Percentiles rank a stretch among this genome's conserved stretches.
Evolutionary conservation across 1,140 invertebrate genomes (phyloP).

Genomic region (Varroa destructor): DNA sequence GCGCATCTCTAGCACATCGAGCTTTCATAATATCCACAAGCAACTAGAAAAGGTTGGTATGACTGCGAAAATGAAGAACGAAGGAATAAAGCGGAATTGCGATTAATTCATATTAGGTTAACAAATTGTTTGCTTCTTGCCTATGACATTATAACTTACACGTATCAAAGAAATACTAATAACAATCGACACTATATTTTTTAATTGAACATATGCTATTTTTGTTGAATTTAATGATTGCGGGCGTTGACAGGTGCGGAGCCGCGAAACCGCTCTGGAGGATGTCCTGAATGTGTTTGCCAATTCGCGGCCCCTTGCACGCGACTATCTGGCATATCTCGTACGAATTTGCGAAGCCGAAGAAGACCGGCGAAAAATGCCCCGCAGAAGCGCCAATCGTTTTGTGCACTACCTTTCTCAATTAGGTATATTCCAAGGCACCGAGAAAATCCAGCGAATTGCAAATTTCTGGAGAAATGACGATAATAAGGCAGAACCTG

Average conservation of each 20-base stretch:
- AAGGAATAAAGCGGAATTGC: no score
- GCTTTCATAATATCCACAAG: slow-evolving; percentile 10
- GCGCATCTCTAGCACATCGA: neutral
- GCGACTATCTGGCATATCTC: neutral
- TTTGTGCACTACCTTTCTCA: slow-evolving; percentile 6
- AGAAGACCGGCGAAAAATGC: neutral
- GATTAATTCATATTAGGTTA: no score
- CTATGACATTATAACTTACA: neutral
- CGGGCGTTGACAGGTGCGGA: neutral
- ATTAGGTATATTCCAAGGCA: neutral
- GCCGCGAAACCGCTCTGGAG: neutral
- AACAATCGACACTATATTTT: neutral
- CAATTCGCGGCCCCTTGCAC: neutral
- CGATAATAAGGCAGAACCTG: no score
- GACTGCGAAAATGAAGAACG: no score
- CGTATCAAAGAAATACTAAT: neutral
- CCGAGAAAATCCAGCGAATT: slow-evolving; percentile 6
- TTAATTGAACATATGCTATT: neutral
- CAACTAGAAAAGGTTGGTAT: slow-evolving; percentile 17
- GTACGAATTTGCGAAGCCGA: slow-evolving; percentile 5
- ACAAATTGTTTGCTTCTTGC: neutral
- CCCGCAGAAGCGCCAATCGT: slow-evolving; percentile 4
- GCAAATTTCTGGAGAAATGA: neutral
- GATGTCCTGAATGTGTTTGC: slow-evolving; percentile 2
- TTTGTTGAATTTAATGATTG: no score